These are phyloP conservation scores for Oedothorax gibbosus DNA, from an alignment of 1,140 invertebrate genomes.

Conservation along the genomic window DNA sequence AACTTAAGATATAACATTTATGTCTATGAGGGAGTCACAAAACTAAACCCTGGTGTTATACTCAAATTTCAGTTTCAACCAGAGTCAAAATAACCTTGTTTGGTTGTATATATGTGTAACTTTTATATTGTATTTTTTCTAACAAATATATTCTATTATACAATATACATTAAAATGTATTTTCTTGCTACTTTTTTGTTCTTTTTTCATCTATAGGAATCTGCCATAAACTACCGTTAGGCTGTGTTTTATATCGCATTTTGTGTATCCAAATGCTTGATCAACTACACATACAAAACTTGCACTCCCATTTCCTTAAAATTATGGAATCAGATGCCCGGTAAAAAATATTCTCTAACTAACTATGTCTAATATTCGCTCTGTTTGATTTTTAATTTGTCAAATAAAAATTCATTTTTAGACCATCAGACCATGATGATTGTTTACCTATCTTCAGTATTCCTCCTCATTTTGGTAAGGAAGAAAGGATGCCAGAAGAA, in stretches of 20 bases:
- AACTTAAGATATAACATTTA: too few relatives aligned
- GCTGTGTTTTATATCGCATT: conserved; percentile 34
- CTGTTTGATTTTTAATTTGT: background rate
- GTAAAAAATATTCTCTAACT: background rate
- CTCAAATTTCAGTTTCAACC: too few relatives aligned
- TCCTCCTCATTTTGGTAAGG: conserved; percentile 26
- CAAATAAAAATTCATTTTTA: conserved; percentile 9
- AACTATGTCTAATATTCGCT: too few relatives aligned
- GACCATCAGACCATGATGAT: background rate
- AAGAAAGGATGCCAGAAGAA: conserved; percentile 10
- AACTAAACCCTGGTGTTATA: too few relatives aligned
- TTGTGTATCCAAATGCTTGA: conserved; percentile 20
- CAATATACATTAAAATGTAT: background rate
- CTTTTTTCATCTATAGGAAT: background rate
- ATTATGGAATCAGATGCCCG: background rate
- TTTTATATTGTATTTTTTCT: background rate
- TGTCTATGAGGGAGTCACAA: too few relatives aligned
- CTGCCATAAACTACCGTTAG: conserved; percentile 16
- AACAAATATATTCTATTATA: background rate
- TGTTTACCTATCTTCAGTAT: conserved; percentile 40
- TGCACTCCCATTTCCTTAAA: background rate
- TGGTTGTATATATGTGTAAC: too few relatives aligned
- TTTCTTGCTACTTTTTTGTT: background rate
- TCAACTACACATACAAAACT: conserved; percentile 27
- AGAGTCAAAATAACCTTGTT: too few relatives aligned